A percentile compares a stretch with the other conserved stretches of the same genome.
Evolutionary conservation across 2,113 vertebrate species (phyloP).

Genomic region (Pantherophis guttatus): DNA sequence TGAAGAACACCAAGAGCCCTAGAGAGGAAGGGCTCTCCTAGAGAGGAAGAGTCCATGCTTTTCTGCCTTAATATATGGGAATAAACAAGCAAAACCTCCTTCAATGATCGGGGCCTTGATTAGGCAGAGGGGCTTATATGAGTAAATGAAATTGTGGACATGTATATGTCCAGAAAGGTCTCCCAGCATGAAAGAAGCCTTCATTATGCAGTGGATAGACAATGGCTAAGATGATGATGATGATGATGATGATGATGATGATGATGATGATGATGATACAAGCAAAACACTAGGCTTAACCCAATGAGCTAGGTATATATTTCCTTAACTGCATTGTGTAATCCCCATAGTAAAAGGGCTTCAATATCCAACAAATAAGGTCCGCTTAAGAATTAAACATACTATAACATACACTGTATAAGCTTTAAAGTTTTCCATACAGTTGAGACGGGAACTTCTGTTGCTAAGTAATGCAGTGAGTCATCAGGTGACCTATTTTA

Average conservation of each 20-base stretch:
- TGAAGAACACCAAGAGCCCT: background rate
- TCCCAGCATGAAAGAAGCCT: too few relatives aligned
- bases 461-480: background rate
- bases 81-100: background rate
- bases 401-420: background rate
- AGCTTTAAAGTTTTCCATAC: background rate
- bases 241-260: too few relatives aligned
- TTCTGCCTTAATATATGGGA: background rate
- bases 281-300: background rate
- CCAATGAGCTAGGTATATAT: background rate
- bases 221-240: too few relatives aligned
- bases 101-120: too few relatives aligned
- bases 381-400: background rate
- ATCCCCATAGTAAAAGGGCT: background rate
- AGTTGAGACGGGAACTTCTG: too few relatives aligned
- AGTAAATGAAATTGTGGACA: too few relatives aligned
- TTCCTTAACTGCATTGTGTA: background rate
- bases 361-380: background rate
- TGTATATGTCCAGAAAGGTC: too few relatives aligned
- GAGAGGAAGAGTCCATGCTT: background rate
- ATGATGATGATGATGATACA: background rate
- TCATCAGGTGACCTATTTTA: background rate
- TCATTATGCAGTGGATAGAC: too few relatives aligned
- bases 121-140: too few relatives aligned
- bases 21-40: background rate